Evolutionary conservation across 2,888 invertebrate genomes (phyloP).

Genomic region (Fabriciana adippe): DNA sequence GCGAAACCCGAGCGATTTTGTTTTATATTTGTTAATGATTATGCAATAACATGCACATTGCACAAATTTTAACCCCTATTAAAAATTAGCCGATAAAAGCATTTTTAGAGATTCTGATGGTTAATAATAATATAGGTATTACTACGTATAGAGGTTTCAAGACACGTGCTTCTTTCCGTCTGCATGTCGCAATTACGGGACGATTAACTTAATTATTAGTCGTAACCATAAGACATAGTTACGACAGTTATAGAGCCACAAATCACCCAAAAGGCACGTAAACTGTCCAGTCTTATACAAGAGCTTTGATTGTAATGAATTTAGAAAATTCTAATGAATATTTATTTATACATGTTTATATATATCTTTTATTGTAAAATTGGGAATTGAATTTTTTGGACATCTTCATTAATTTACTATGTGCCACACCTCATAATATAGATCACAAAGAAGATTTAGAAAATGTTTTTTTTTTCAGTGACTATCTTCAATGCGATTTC

Average conservation of each 20-base stretch:
- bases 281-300: neutral
- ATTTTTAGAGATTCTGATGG: neutral
- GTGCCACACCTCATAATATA: no score
- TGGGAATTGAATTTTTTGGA: no score
- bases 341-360: no score
- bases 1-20: no score
- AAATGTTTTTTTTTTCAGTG: no score
- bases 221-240: slow-evolving; percentile 15
- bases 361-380: no score
- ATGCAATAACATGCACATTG: neutral
- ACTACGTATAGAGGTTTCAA: slow-evolving; percentile 1
- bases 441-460: no score
- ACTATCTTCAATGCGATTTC: no score
- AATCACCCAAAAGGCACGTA: slow-evolving; percentile 20
- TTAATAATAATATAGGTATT: neutral
- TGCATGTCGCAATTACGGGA: slow-evolving; percentile 17
- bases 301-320: neutral
- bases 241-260: slow-evolving; percentile 19
- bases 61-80: neutral
- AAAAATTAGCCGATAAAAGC: neutral
- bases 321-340: neutral
- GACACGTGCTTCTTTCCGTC: slow-evolving; percentile 45
- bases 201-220: slow-evolving; percentile 12
- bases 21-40: neutral
- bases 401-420: no score